Percentiles rank a stretch among this genome's conserved stretches.
These are phyloP conservation scores for Anoplopoma fimbria DNA, from an alignment of 2,113 vertebrate genomes.

Conservation along the genomic window DNA sequence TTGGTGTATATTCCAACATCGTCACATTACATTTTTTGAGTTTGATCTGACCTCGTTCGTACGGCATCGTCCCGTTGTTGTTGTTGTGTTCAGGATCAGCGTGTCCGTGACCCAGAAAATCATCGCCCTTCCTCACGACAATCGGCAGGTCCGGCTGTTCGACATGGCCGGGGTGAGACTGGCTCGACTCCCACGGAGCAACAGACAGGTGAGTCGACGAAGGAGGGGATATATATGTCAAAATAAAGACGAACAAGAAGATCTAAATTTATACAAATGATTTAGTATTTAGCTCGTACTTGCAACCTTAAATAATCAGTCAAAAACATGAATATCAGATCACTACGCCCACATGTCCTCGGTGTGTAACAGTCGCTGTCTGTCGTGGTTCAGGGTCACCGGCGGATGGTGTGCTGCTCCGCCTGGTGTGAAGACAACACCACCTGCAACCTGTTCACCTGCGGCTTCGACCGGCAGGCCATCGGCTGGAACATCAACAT, in stretches of 20 bases:
- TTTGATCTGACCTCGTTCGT: too few species aligned
- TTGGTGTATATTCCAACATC: too few species aligned
- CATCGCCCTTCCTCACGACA: slow-evolving; percentile 98
- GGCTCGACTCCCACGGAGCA: slow-evolving; percentile 95
- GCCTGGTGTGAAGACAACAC: slow-evolving; percentile 95
- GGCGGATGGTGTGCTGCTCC: slow-evolving; percentile 96
- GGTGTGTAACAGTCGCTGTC: neutral
- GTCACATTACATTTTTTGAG: too few species aligned
- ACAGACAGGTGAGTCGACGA: slow-evolving; percentile 76
- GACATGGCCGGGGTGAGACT: slow-evolving; percentile 96
- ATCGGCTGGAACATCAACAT: slow-evolving; percentile 99
- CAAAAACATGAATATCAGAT: neutral
- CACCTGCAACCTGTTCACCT: slow-evolving; percentile 95
- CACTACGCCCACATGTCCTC: neutral
- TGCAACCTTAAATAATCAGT: neutral
- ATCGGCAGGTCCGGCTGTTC: slow-evolving; percentile 95
- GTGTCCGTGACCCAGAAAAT: slow-evolving; percentile 96
- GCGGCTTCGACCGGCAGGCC: slow-evolving; percentile 96
- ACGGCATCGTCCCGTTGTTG: neutral
- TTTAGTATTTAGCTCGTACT: neutral
- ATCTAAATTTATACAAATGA: neutral
- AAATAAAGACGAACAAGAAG: neutral
- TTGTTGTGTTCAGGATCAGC: slow-evolving; percentile 87
- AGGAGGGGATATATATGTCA: neutral
- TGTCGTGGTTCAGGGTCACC: slow-evolving; percentile 88